Evolutionary conservation across 2,888 invertebrate genomes (phyloP).

Genomic region (Apamea monoglypha): DNA sequence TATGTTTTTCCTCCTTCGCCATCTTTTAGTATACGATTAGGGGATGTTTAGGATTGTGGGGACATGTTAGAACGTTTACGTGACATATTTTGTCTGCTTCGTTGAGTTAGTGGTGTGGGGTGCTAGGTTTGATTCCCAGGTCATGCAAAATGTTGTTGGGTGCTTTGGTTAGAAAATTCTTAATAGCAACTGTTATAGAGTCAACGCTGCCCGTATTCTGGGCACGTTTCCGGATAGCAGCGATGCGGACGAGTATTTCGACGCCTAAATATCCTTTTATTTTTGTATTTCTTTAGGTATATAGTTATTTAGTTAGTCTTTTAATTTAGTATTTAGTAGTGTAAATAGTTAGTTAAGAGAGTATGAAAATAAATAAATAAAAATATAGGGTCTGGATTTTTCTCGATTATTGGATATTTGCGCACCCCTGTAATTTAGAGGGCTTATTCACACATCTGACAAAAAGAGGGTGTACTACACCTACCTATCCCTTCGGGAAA

Average conservation of each 20-base stretch:
- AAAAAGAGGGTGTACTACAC: background rate
- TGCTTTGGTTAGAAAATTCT: background rate
- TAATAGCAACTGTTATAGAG: background rate
- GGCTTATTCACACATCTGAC: background rate
- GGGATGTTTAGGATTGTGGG: conserved; percentile 12
- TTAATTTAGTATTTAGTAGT: too few relatives aligned
- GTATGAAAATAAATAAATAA: too few relatives aligned
- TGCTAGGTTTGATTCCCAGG: background rate
- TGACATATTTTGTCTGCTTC: conserved; percentile 11
- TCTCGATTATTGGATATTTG: background rate
- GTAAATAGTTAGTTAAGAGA: too few relatives aligned
- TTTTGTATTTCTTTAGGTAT: too few relatives aligned
- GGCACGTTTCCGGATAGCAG: too few relatives aligned
- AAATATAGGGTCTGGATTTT: background rate
- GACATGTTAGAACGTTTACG: background rate
- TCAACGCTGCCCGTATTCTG: too few relatives aligned
- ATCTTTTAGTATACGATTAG: conserved; percentile 18
- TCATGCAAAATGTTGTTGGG: background rate
- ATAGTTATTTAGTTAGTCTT: too few relatives aligned
- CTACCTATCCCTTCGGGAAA: too few relatives aligned
- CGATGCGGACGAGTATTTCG: too few relatives aligned
- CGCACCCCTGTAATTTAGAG: background rate
- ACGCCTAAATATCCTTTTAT: too few relatives aligned
- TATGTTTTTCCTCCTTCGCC: conserved; percentile 32
- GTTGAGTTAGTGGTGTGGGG: background rate